Evolutionary conservation across 1,140 invertebrate species (phyloP).

Genomic region (Lordiphosa clarofinis): DNA sequence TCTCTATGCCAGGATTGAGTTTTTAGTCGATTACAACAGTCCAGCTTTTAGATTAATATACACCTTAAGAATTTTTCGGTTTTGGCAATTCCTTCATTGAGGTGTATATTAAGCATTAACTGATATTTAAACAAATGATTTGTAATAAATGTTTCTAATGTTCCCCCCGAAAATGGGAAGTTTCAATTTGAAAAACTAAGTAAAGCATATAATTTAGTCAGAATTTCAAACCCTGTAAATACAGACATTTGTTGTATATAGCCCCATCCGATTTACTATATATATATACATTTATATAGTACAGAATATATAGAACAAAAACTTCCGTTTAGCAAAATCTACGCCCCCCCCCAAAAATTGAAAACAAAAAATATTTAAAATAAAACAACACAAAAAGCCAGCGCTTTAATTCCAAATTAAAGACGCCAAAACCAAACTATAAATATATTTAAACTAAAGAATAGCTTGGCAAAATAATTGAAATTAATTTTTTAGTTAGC

Average conservation of each 20-base stretch:
- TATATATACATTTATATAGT: conserved; percentile 10
- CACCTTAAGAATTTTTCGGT: too few species aligned
- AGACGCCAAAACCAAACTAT: conserved; percentile 28
- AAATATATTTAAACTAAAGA: conserved; percentile 42
- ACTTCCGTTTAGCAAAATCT: conserved; percentile 66
- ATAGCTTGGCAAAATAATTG: conserved; percentile 5
- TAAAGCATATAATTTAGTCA: too few species aligned
- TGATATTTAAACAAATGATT: too few species aligned
- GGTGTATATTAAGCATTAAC: too few species aligned
- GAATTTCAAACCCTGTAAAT: conserved; percentile 7
- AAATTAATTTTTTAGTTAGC: conserved; percentile 63
- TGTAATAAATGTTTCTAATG: too few species aligned
- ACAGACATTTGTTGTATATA: conserved; percentile 56
- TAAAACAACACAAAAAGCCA: conserved; percentile 14
- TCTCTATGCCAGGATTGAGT: too few species aligned
- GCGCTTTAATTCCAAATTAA: conserved; percentile 69
- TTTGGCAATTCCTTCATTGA: too few species aligned
- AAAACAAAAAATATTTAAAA: conserved; percentile 7
- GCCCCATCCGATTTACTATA: conserved; percentile 19
- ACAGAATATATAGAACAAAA: conserved; percentile 47
- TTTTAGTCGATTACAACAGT: too few species aligned
- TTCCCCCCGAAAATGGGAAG: too few species aligned
- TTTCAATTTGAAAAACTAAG: too few species aligned
- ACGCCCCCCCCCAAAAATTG: conserved; percentile 22
- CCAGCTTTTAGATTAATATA: too few species aligned